Evolutionary conservation across 2,797 vertebrate species (phyloP), one percentile per base, ranked within the genome.

Genomic region (Pyrocephalus nanus): DNA sequence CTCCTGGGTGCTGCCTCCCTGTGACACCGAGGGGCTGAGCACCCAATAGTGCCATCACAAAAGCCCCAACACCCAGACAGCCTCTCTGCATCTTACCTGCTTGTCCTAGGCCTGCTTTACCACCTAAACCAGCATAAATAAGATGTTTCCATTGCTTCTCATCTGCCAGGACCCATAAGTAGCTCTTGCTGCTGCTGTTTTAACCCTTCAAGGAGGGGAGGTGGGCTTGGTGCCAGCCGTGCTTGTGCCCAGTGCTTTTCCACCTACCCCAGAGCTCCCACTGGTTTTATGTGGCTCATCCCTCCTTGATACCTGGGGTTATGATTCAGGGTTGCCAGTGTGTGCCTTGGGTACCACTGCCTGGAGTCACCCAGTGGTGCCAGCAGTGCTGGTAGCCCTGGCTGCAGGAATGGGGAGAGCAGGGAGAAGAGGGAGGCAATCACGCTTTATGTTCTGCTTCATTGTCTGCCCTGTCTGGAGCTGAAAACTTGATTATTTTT

Each of bases 221-320:
- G 21, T n/a, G 55, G 30, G 12, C 51, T 73, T 57, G 60, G 60
- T 78, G 60, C 64, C 8, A 21, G 34, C 43, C 1, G 0, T 48
- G 66, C 43, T 14, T 19, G 40, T 64, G 40, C 11, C 20, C 4
- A 1, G 0, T 8, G 40, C 51, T 53, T 87, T 62, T 32, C 54
- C 19, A 16, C 19, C 43, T 25, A 14, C 25, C 22, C 15, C 1
- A 0, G 53, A 54, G 53, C 47, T 60, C 17, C 17, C 2, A 0
- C 64, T 48, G 43, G 10, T 27, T 70, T 71, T 7, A 5, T 34
- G n/a, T 43, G 72, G 55, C 43, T 23, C 3, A 1, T 54, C 62
- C 14, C 27, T 84, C 25, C 65, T 58, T 10, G 9, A 43, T 11
- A 25, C 25, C 2, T 40, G 16, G 65, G n/a, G 15, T 38, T 53